Base-by-base conservation (phyloP, 2,113 vertebrate species). In the Anguilla japonica region DNA sequence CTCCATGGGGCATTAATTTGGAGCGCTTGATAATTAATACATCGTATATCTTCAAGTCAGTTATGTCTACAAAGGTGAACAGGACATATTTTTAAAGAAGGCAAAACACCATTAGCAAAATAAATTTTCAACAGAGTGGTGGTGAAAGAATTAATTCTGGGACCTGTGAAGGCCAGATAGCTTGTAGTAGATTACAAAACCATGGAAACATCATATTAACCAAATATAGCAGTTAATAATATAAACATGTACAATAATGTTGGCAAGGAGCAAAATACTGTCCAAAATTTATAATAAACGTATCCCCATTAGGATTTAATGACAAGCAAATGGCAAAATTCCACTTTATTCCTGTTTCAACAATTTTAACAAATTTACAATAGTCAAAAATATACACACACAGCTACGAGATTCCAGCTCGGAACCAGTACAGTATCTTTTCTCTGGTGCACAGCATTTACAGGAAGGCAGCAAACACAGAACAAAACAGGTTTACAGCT, bases 401-500 rank as follows among this genome's bases (percentile, higher is more conserved):
- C n/a, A 34, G 71, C n/a, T 26, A 75, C 26, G n/a, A 75, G n/a
- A 75, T 75, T 75, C 71, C 26, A 26, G 26, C 71, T 29, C 26
- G 71, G 26, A 75, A 75, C 71, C 22, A 75, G 22, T 67, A 75
- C 71, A 75, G 11, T 14, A 34, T 67, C 60, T 34, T 34, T 75
- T 29, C 26, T 9, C n/a, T 34, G 26, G 71, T 75, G 9, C 71
- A 75, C 71, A 75, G 79, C 86, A 80, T 43, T 41, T 75, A 83
- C 41, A 79, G 9, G 78, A 84, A 83, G 4, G 79, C 41, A 89
- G 86, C 39, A 41, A 53, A 34, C 78, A 81, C 26, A 56, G 34
- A 60, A 41, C 53, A 86, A 40, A 81, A 86, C 53, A 26, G 85
- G 11, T 11, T 75, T 34, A 50, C 71, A 71, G 57, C 86, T 92